phyloP scores from a whole-genome alignment of 2,113 vertebrate genomes.

The Peucedramus taeniatus region DNA sequence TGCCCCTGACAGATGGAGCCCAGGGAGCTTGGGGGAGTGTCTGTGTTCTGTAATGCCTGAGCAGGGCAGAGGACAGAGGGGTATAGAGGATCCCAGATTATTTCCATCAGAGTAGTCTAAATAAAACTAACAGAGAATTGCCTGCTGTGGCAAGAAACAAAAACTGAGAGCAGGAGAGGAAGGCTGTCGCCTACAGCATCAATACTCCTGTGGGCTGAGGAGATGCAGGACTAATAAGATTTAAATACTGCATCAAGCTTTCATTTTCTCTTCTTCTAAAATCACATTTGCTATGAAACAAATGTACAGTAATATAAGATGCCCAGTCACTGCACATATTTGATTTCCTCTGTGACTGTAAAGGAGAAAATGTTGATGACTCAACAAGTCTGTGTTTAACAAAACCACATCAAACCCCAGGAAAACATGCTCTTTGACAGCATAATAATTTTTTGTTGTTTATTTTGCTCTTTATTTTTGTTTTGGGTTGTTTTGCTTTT shows the following conservation, averaged over 20 bases:
- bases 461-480: neutral
- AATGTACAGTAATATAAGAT: neutral
- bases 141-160: neutral
- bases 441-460: neutral
- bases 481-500: neutral
- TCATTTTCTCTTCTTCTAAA: constrained; percentile 24
- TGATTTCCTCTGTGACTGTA: constrained; percentile 15
- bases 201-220: neutral
- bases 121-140: neutral
- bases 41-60: neutral
- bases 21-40: accelerated
- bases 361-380: constrained; percentile 19
- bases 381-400: constrained; percentile 23
- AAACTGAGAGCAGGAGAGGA: neutral
- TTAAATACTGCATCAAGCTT: constrained; percentile 1
- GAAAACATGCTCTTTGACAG: neutral
- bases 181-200: neutral
- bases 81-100: neutral
- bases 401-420: neutral
- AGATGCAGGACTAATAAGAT: constrained; percentile 31
- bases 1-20: accelerated
- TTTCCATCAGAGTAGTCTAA: neutral
- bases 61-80: too few species aligned
- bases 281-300: neutral
- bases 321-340: neutral